Evolutionary conservation across 2,888 invertebrate species (phyloP).

Genomic region (Nomada fucata): DNA sequence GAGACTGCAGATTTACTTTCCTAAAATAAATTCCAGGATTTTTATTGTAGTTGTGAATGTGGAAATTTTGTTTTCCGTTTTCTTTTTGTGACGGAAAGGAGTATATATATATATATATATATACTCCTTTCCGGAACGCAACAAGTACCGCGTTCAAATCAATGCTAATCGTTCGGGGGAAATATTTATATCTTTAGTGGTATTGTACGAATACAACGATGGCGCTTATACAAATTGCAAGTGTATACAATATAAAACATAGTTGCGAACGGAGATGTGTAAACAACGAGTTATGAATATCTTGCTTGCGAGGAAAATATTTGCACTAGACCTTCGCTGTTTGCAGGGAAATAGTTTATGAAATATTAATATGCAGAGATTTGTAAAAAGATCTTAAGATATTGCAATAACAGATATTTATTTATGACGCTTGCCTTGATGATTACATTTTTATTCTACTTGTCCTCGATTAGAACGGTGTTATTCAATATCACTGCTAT

Average conservation of each 20-base stretch:
- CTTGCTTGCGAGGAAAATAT: constrained; percentile 29
- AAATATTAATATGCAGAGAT: neutral
- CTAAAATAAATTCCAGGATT: neutral
- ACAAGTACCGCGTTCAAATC: constrained; percentile 25
- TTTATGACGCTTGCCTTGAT: too few relatives aligned
- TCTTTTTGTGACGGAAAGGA: too few relatives aligned
- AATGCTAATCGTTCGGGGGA: constrained; percentile 10
- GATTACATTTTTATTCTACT: neutral
- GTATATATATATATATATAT: too few relatives aligned
- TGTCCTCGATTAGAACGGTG: neutral
- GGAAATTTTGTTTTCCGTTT: too few relatives aligned
- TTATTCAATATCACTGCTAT: neutral
- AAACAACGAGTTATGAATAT: constrained; percentile 34
- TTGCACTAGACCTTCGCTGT: constrained; percentile 17
- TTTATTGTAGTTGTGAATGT: too few relatives aligned
- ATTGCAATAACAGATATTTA: too few relatives aligned
- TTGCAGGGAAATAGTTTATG: neutral
- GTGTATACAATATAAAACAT: constrained; percentile 24
- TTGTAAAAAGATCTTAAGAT: neutral
- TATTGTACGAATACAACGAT: constrained; percentile 2
- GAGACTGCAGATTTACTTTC: constrained; percentile 33
- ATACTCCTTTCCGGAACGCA: too few relatives aligned
- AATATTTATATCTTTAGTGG: constrained; percentile 14
- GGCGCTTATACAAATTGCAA: constrained; percentile 12
- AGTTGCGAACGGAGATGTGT: neutral